Evolutionary conservation across 2,113 vertebrate species (phyloP), one percentile per base, ranked within the genome.

Genomic region (Urocolius indicus): DNA sequence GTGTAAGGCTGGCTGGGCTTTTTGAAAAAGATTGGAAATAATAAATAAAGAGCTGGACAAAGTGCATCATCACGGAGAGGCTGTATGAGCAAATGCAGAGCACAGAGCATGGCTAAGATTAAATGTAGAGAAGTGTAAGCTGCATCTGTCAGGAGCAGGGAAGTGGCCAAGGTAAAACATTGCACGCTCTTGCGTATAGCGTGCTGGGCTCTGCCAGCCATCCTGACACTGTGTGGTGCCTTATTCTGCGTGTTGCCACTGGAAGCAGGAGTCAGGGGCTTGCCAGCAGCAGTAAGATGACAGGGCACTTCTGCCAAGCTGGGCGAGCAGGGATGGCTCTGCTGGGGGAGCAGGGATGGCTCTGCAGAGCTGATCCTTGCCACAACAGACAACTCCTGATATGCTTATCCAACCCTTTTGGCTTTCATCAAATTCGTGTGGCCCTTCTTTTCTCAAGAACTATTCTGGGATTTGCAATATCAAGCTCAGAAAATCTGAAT

Each of bases 11-110:
- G 88, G 17, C 86, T 78, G 85, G 72, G 32, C 38, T 97, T 73
- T 86, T 79, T 84, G 59, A 93, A 92, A 95, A 92, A 62, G 45
- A 88, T 92, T 96, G 86, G 75, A 97, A 96, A 93, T 92, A 93
- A 92, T 95, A 98, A 97, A 95, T 94, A 93, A 91, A 94, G 91
- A 27, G 55, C 62, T 57, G 59, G 23, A 58, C 82, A 79, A 67
- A 82, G 62, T 74, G 30, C 73, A 82, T 76, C 62, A 66, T 46
- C 7, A 4, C 3, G 3, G 76, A 73, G 54, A 67, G n/a, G 13
- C 26, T 22, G 12, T 58, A 45, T 38, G 27, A 84, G 21, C 34
- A 88, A 87, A 63, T 32, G 67, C 36, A 77, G 81, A 86, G 26
- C 23, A 55, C 11, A 52, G 57, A 84, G 49, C 52, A 54, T 0